phyloP scores from a whole-genome alignment of 2,113 vertebrate genomes.

The Chaenocephalus aceratus region DNA sequence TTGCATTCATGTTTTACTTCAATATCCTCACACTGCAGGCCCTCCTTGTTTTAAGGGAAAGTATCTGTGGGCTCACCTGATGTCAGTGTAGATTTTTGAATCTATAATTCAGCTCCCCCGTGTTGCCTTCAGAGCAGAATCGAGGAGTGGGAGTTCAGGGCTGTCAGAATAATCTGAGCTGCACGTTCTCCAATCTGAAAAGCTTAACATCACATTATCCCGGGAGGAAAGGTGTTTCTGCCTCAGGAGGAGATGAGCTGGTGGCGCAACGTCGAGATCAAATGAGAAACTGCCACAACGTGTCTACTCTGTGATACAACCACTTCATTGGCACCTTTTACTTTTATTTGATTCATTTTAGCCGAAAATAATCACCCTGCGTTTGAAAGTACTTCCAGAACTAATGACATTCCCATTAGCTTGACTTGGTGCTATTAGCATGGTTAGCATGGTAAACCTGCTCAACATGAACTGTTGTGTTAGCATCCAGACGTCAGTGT shows the following conservation, averaged over 20 bases:
- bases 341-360: background rate
- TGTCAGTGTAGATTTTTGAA: slow-evolving; percentile 22
- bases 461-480: too few species aligned
- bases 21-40: background rate
- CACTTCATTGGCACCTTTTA: too few species aligned
- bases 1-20: background rate
- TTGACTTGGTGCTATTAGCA: too few species aligned
- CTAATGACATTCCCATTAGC: too few species aligned
- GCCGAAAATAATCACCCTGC: background rate
- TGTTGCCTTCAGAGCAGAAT: slow-evolving; percentile 23
- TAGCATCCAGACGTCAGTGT: too few species aligned
- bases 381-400: background rate
- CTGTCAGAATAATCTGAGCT: slow-evolving; percentile 52
- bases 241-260: slow-evolving; percentile 12
- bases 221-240: background rate
- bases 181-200: slow-evolving; percentile 1
- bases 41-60: background rate
- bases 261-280: slow-evolving; percentile 3
- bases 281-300: background rate
- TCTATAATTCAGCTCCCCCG: slow-evolving; percentile 69
- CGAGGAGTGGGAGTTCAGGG: background rate
- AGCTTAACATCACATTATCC: slow-evolving; percentile 4
- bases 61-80: slow-evolving; percentile 36
- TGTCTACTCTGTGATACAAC: too few species aligned
- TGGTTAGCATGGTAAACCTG: too few species aligned